Conservation (phyloP, 2,797 vertebrate species). For the Xenops minutus region DNA sequence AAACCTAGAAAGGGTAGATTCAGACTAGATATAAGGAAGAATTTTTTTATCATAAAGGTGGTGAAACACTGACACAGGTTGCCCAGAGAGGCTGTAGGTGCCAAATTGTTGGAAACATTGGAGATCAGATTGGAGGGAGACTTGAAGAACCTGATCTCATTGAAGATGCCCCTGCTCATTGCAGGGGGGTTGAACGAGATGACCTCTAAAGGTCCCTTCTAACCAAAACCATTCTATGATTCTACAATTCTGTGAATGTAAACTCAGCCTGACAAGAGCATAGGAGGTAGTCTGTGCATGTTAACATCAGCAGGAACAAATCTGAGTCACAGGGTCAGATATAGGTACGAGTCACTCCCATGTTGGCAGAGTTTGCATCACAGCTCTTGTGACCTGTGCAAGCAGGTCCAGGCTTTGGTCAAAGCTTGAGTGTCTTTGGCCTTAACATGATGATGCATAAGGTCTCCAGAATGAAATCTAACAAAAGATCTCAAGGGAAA, state of each 20-base stretch:
- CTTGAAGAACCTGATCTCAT: neutral
- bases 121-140: fast-evolving
- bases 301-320: neutral
- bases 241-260: neutral
- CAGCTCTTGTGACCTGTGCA: neutral
- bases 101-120: neutral
- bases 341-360: fast-evolving
- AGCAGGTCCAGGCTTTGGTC: neutral
- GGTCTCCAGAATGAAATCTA: neutral
- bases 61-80: neutral
- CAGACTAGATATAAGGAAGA: neutral
- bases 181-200: neutral
- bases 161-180: neutral
- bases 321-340: neutral
- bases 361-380: neutral
- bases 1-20: neutral
- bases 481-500: neutral
- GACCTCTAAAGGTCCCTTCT: neutral
- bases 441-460: neutral
- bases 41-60: neutral
- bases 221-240: neutral
- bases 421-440: neutral
- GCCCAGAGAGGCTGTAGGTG: neutral
- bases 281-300: neutral
- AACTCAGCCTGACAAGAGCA: neutral